These are phyloP conservation scores for Meda fulgida DNA, from an alignment of 2,797 vertebrate genomes.

Conservation along the genomic window DNA sequence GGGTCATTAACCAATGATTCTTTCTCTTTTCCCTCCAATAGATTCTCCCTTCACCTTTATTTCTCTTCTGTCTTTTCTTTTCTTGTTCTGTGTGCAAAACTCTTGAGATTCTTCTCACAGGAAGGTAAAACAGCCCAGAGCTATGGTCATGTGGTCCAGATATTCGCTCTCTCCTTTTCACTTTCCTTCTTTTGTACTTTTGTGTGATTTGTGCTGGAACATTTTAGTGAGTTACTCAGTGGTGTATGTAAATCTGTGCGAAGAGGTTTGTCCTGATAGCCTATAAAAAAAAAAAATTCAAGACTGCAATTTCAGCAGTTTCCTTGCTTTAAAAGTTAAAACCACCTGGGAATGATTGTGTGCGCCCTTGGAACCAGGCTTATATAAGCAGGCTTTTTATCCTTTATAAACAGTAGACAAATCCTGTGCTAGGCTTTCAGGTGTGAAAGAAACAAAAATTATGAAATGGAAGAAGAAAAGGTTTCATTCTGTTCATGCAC, in stretches of 20 bases:
- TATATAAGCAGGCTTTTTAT: constrained; percentile 63
- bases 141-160: constrained; percentile 51
- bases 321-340: constrained; percentile 64
- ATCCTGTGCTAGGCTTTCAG: constrained; percentile 14
- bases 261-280: constrained; percentile 69
- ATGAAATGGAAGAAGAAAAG: not conserved
- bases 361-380: constrained; percentile 58
- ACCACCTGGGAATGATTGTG: constrained; percentile 67
- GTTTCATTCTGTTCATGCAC: constrained; percentile 28
- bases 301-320: constrained; percentile 68
- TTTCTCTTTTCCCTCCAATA: constrained; percentile 61
- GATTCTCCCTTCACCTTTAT: constrained; percentile 62
- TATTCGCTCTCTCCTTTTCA: constrained; percentile 56
- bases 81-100: constrained; percentile 70
- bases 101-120: constrained; percentile 67
- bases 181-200: constrained; percentile 54
- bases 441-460: constrained; percentile 26
- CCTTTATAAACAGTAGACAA: constrained; percentile 62
- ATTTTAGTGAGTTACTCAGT: constrained; percentile 8
- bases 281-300: constrained; percentile 62
- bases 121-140: constrained; percentile 50
- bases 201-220: constrained; percentile 47
- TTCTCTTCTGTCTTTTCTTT: constrained; percentile 64
- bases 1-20: constrained; percentile 39
- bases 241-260: constrained; percentile 63